Percentiles rank a stretch among this genome's conserved stretches.
Evolutionary conservation across 2,888 invertebrate species (phyloP).

Genomic region (Biston stratarius): DNA sequence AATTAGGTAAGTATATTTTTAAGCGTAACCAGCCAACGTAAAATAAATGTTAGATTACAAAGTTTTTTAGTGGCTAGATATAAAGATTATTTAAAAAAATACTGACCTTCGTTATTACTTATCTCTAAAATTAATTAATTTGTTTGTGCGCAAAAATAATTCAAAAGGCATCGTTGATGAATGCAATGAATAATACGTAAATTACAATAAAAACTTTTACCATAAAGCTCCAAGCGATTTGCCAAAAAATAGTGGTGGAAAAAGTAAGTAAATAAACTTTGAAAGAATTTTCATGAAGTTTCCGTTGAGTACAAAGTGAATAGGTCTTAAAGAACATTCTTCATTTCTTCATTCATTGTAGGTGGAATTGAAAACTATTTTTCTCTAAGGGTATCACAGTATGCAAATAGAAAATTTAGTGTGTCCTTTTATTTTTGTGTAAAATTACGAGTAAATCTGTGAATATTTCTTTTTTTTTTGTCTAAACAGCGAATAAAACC

Average conservation of each 20-base stretch:
- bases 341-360: constrained; percentile 4
- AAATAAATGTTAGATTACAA: too few relatives aligned
- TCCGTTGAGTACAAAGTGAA: constrained; percentile 19
- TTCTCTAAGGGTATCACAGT: background rate
- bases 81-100: background rate
- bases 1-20: background rate
- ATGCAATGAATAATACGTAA: constrained; percentile 18
- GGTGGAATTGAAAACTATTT: constrained; percentile 8
- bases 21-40: background rate
- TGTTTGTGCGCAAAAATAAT: background rate
- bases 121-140: too few relatives aligned
- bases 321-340: constrained; percentile 15
- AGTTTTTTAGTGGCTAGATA: background rate
- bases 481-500: too few relatives aligned
- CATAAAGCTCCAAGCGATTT: constrained; percentile 27
- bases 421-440: too few relatives aligned
- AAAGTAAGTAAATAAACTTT: constrained; percentile 23
- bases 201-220: constrained; percentile 24
- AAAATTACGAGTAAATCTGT: background rate
- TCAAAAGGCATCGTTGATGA: constrained; percentile 8
- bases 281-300: constrained; percentile 16
- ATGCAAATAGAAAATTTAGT: too few relatives aligned
- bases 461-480: too few relatives aligned
- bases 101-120: too few relatives aligned
- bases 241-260: constrained; percentile 26